Evolutionary conservation across 1,140 invertebrate genomes (phyloP), one percentile per base, ranked within the genome.

Genomic region (Aphidius gifuensis): DNA sequence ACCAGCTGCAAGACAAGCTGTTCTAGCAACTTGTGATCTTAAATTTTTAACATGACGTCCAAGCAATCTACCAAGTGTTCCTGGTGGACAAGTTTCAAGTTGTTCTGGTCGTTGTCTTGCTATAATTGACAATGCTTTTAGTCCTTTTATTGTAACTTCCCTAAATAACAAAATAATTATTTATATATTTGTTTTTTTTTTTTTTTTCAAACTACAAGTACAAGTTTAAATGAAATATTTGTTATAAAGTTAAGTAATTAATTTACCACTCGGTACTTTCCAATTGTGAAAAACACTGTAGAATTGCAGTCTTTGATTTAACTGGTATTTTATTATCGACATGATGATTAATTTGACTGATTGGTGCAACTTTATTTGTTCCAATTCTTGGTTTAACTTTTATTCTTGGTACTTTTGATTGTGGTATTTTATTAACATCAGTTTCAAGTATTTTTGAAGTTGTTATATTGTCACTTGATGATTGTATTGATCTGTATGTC

Each of bases 1-100:
- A 1, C 86, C 86, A 7, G 93, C 82, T 6, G 90, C 87, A 48
- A 87, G 83, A 71, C 95, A 96, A 6, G 94, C 92, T 9, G 89
- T 85, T 64, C 94, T 83, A 0, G 93, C 88, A 0, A 98, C 95
- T 77, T 96, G 92, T 0, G 95, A 97, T 6, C 96, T 83, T 32
- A 97, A 81, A 79, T 94, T 97, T 53, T 86, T 88, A 21, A 95
- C 87, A 66, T 97, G 92, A 55, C 85, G 84, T 1, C 90, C 85
- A 2, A 95, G 73, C 42, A 86, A 81, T 40, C 93, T 80, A 43
- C 88, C 87, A 32, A 92, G 83, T 58, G 83, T 85, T 43, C 74
- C 74, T 1, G 71, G 79, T 84, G 86, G 64, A 85, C 85, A 85
- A 16, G 73, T 70, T 56, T 80, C 79, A 3, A 91, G 62, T 8